Conservation (phyloP, 2,113 vertebrate species). For the Syrrhaptes paradoxus region DNA sequence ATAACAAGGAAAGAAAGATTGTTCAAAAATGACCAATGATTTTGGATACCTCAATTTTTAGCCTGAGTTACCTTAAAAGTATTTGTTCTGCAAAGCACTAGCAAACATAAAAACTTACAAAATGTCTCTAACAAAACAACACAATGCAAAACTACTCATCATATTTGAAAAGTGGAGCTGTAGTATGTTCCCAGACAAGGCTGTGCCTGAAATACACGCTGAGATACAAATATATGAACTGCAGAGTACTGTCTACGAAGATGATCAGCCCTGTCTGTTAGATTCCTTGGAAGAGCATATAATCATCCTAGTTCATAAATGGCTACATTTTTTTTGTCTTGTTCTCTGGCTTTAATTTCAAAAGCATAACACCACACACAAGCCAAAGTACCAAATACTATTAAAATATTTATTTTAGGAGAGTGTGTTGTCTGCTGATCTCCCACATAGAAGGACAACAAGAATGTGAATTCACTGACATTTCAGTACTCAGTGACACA, state of each 20-base stretch:
- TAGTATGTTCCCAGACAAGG: neutral
- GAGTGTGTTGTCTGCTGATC: neutral
- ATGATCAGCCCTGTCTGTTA: neutral
- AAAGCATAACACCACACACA: neutral
- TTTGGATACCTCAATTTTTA: neutral
- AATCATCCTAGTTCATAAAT: neutral
- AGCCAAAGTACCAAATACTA: neutral
- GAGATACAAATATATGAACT: neutral
- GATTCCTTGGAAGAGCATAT: neutral
- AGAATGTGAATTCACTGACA: neutral
- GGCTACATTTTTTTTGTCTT: neutral
- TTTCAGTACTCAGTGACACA: neutral
- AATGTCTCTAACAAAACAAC: neutral
- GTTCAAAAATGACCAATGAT: neutral
- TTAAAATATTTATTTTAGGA: constrained; percentile 3
- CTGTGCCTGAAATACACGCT: neutral
- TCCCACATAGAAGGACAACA: neutral
- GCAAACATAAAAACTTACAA: neutral
- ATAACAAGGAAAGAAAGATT: neutral
- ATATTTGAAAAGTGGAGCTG: neutral
- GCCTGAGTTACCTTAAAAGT: neutral
- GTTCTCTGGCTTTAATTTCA: neutral
- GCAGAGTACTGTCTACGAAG: neutral
- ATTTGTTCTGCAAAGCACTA: neutral
- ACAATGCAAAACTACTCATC: neutral